Evolutionary conservation across 2,888 invertebrate genomes (phyloP), one percentile per base, ranked within the genome.

Genomic region (Steinernema hermaphroditum): DNA sequence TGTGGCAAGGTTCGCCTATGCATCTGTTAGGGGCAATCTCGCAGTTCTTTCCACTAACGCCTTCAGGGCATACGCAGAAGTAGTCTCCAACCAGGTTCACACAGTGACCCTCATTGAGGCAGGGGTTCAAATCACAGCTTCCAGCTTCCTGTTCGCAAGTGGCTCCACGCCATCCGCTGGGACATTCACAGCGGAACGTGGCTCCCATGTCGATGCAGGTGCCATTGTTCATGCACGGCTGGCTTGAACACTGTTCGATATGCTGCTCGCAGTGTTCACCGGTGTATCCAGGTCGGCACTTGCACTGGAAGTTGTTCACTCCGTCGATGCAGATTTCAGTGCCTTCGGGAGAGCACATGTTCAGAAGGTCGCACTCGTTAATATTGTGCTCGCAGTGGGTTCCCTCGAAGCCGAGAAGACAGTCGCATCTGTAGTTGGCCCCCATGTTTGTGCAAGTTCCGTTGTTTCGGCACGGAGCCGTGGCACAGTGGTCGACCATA

Each of bases 31-130:
- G 96, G 0, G 96, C 94, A 0, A 94, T 94, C 88, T 96, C 95
- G 87, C 96, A 96, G 87, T 94, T 93, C 88, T 96, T 95, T 12
- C 96, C 96, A 85, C 95, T 95, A 0, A 95, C 96, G 82, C 96
- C 85, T 24, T 82, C 83, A 4, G 85, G 83, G 75, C 85, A 85
- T 19, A 93, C 93, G 86, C 93, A 94, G 91, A 94, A 92, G 87
- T 91, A 94, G 86, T 93, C 93, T 12, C 71, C 75, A 0, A 93
- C 93, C 79, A 93, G 91, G 84, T 94, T 94, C 27, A 92, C 89
- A 83, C 96, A 96, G 4, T 92, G 93, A 0, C 95, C 96, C 54
- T 95, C 95, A 85, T 96, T 96, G 87, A 94, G 93, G 86, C 96
- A 96, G 0, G 96, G 96, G 74, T 91, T 90, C 77, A 92, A 92